Conservation (phyloP, 2,888 invertebrate species). For the Muschampia plurimacula region DNA sequence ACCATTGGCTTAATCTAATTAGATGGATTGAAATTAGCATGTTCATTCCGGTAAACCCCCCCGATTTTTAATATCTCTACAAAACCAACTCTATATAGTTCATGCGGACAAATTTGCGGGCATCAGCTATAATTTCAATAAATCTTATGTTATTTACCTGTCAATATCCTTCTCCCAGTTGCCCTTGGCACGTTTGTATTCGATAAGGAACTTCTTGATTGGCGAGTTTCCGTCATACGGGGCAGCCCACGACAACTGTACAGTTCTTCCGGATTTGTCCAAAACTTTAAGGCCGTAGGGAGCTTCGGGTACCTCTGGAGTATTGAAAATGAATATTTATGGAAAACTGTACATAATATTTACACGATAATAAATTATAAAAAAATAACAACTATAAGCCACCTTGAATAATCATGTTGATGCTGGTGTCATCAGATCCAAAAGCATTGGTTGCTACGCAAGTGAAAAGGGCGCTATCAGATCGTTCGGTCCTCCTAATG, state of each 20-base stretch:
- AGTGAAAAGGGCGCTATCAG: slow-evolving; percentile 95
- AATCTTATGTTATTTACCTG: slow-evolving; percentile 58
- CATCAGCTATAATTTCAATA: too few relatives aligned
- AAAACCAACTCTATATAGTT: too few relatives aligned
- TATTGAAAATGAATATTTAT: slow-evolving; percentile 2
- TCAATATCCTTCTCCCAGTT: slow-evolving; percentile 92
- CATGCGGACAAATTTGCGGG: too few relatives aligned
- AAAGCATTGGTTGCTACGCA: slow-evolving; percentile 97
- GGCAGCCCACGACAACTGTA: slow-evolving; percentile 96
- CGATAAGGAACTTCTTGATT: slow-evolving; percentile 95
- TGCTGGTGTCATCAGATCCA: slow-evolving; percentile 97
- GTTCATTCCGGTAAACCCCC: too few relatives aligned
- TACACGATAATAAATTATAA: background rate
- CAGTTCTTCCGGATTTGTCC: slow-evolving; percentile 95
- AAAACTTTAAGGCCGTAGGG: slow-evolving; percentile 95
- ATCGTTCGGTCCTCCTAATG: slow-evolving; percentile 95
- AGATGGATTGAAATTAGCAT: too few relatives aligned
- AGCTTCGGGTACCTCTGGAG: slow-evolving; percentile 93
- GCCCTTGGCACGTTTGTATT: slow-evolving; percentile 94
- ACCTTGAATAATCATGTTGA: slow-evolving; percentile 97
- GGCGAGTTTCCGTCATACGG: slow-evolving; percentile 97
- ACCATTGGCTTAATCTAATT: too few relatives aligned
- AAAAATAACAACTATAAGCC: slow-evolving; percentile 44
- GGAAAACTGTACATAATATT: background rate
- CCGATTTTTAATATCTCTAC: too few relatives aligned